Evolutionary conservation across 2,888 invertebrate species (phyloP).

Genomic region (Plagodis pulveraria): DNA sequence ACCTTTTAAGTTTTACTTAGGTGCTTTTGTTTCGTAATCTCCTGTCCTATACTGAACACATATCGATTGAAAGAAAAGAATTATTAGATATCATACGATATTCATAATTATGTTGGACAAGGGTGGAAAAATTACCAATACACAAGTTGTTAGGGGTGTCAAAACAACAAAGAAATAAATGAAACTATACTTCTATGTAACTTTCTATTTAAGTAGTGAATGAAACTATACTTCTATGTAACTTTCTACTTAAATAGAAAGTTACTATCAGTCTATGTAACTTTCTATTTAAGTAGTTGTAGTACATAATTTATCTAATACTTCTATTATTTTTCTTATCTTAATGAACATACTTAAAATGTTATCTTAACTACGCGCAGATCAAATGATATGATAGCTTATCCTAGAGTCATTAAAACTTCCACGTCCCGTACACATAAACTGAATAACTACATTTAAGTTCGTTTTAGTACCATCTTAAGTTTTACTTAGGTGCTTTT

Average conservation of each 20-base stretch:
- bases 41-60: no score
- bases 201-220: background rate
- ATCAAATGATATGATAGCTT: conserved; percentile 18
- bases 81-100: no score
- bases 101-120: no score
- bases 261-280: no score
- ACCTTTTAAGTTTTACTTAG: no score
- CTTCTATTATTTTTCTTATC: conserved; percentile 5
- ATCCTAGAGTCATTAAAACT: conserved; percentile 19
- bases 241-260: background rate
- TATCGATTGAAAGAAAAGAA: no score
- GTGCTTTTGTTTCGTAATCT: no score
- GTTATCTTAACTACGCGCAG: conserved; percentile 1
- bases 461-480: conserved; percentile 21
- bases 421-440: conserved; percentile 9
- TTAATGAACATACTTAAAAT: conserved; percentile 1
- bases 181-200: no score
- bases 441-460: conserved; percentile 13
- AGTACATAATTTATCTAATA: background rate
- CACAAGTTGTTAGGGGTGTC: background rate
- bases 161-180: no score
- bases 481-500: conserved; percentile 1
- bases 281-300: background rate
- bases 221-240: no score
- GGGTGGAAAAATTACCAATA: background rate